Base-by-base conservation (phyloP, 92 coral and sea anemone species). In the Paragorgia papillata region DNA sequence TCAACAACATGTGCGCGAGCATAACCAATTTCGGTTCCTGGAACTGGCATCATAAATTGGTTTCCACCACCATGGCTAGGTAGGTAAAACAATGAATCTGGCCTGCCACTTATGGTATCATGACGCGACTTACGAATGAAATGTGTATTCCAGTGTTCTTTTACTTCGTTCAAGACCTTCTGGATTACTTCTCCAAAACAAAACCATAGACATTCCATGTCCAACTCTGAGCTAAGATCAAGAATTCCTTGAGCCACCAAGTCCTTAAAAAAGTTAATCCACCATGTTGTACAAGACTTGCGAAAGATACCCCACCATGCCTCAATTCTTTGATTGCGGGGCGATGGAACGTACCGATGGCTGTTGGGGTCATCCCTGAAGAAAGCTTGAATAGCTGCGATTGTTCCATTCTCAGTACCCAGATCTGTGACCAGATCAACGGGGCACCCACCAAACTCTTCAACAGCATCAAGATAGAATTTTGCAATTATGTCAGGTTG, bases 131-230 rank as follows among this genome's bases (percentile, higher is more conserved):
- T 67, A 32, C 83, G 76, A 22, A 83, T 83, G 12, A 83, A 83
- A 79, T 83, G 88, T 37, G 88, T 79, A 67, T 87, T 87, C 91
- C 91, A 87, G 59, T 87, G 88, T 48, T 79, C 80, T 74, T 87
- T 87, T 13, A 84, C 80, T 43, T 79, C 82, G 31, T 83, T 32
- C 29, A 87, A 57, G 29, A 74, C 56, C 69, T 46, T 66, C 76
- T 74, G 85, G 20, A 80, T 68, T 62, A 83, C 30, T 15, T 64
- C 80, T 43, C 83, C 68, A 68, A 87, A 87, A 68, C 88, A 64
- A 80, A 87, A 83, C 91, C 88, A 87, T 20, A 83, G 76, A 74
- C 88, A 87, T 65, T 79, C 83, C 80, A 79, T 66, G 24, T 83
- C 83, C 65, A 87, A 30, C 71, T 67, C 76, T 35, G 81, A 81